These are phyloP conservation scores for Lepilemur septentrionalis DNA, from an alignment of 2,797 vertebrate species.

Conservation along the genomic window DNA sequence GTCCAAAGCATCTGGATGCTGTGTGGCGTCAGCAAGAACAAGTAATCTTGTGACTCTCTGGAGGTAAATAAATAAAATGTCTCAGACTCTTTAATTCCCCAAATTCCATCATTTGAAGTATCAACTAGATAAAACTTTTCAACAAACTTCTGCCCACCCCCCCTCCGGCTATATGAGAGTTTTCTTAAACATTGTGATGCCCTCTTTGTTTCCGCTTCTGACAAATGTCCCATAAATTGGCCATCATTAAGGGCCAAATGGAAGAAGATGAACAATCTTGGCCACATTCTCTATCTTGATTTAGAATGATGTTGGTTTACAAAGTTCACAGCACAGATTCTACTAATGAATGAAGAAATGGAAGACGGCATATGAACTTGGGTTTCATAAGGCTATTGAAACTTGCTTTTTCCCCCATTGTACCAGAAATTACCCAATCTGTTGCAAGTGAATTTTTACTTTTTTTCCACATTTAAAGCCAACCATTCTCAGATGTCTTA, in stretches of 20 bases:
- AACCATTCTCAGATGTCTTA: not conserved
- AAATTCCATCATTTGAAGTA: not conserved
- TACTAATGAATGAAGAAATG: slow-evolving; percentile 10
- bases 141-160: not conserved
- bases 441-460: not conserved
- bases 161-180: not conserved
- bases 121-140: not conserved
- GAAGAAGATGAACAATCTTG: not conserved
- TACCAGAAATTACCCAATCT: not conserved
- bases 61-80: not conserved
- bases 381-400: not conserved
- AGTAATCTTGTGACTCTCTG: not conserved
- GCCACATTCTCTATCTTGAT: not conserved
- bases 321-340: not conserved
- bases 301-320: not conserved
- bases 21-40: not conserved
- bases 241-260: not conserved
- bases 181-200: not conserved
- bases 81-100: not conserved
- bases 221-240: not conserved
- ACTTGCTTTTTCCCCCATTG: not conserved
- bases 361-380: not conserved
- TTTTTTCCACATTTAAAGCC: not conserved
- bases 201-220: not conserved
- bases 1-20: not conserved